Conservation (phyloP, 2,113 vertebrate species). For the Clinocottus analis region DNA sequence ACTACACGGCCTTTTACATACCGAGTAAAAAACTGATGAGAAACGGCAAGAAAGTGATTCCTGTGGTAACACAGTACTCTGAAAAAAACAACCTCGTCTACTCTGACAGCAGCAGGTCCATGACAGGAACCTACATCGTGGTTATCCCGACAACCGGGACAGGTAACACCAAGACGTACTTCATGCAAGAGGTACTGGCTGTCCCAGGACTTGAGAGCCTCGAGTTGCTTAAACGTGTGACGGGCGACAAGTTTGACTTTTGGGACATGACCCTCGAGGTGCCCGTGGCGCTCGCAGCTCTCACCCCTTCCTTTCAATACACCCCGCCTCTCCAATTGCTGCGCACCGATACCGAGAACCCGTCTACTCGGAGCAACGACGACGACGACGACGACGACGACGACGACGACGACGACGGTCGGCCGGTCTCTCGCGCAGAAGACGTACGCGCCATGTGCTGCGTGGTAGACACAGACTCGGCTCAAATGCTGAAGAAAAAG, state of each 20-base stretch:
- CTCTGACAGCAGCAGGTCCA: background rate
- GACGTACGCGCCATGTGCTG: slow-evolving; percentile 7
- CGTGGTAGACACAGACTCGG: no score
- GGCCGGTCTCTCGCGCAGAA: background rate
- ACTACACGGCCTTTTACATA: background rate
- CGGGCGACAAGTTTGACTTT: background rate
- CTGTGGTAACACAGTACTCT: background rate
- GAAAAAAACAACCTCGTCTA: background rate
- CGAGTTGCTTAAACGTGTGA: background rate
- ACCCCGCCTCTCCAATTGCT: background rate
- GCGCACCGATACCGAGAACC: no score
- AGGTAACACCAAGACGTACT: background rate
- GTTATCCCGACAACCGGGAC: background rate
- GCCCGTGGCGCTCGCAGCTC: background rate
- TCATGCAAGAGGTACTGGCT: background rate
- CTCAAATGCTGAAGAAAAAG: background rate
- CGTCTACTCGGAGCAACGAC: background rate
- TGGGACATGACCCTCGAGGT: slow-evolving; percentile 19
- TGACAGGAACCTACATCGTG: background rate
- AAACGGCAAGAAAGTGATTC: background rate
- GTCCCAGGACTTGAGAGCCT: background rate
- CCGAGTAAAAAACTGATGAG: background rate
- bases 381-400: no score
- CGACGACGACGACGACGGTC: no score
- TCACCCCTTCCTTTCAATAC: background rate